Evolutionary conservation across 2,888 invertebrate genomes (phyloP), one percentile per base, ranked within the genome.

Genomic region (Entomobrya proxima): DNA sequence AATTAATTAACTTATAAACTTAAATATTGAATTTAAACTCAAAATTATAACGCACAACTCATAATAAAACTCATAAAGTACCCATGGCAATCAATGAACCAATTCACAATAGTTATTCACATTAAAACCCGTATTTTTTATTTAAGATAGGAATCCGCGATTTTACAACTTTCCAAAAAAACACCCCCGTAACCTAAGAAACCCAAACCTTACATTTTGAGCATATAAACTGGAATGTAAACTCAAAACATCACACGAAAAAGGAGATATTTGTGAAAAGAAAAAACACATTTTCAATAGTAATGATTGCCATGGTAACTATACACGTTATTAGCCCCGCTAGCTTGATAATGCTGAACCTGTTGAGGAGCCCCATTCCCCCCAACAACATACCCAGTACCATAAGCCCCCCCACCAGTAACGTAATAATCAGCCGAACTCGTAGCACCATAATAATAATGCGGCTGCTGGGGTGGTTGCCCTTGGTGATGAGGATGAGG

Each of bases 261-360:
- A 75, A 77, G 44, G 40, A 50, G 40, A 77, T 61, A 77, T 61
- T 24, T 76, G 24, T 40, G 44, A 11, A 40, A 15, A 40, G 44
- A 40, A 15, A 15, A 40, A 40, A 40, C 13, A 40, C 7, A 40
- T 18, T 47, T 15, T 79, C 69, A 67, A 24, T 69, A 79, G 79
- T 79, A 79, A 69, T 79, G 79, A 79, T 79, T 79, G 69, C 79
- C 69, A 79, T 79, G 79, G 69, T 79, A 69, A 69, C 79, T 52
- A 52, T 79, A 69, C 52, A 52, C 50, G 24, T 69, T 50, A 52
- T 37, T 69, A 50, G 52, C 32, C 35, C 69, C 52, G 76, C 18
- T 52, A 18, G n/a, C n/a, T 55, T 76, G 76, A 21, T 11, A 40
- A 40, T 11, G 44, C 9, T 18, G 24, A 7, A 30, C 21, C 9